Evolutionary conservation across 2,113 vertebrate genomes (phyloP).

Genomic region (Myodes glareolus): DNA sequence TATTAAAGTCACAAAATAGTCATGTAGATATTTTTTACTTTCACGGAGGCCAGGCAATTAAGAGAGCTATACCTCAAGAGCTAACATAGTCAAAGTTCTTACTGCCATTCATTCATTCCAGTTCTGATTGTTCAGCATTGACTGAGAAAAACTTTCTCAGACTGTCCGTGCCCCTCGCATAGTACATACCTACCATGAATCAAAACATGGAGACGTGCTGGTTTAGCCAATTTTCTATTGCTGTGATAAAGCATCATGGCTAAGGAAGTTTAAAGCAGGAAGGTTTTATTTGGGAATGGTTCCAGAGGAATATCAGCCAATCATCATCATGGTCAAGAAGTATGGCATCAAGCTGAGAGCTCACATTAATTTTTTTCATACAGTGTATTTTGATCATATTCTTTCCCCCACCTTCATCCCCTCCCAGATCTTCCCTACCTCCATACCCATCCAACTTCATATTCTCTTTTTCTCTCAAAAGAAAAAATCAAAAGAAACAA

Average conservation of each 20-base stretch:
- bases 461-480: not conserved
- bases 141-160: not conserved
- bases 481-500: not conserved
- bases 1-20: slow-evolving; percentile 44
- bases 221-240: not conserved
- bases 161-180: not conserved
- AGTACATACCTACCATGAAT: not conserved
- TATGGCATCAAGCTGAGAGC: not conserved
- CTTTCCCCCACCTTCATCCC: not conserved
- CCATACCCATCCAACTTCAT: no score
- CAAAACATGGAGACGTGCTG: not conserved
- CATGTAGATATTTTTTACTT: not conserved
- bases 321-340: no score
- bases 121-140: not conserved
- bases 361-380: not conserved
- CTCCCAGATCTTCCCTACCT: not conserved
- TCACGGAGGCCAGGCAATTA: not conserved
- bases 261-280: not conserved
- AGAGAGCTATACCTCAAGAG: not conserved
- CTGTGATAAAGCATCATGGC: not conserved
- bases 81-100: not conserved
- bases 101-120: not conserved
- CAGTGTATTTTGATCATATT: not conserved
- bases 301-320: not conserved
- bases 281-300: not conserved